These are phyloP conservation scores for Ophonus ardosiacus DNA, from an alignment of 2,888 invertebrate species.

Conservation along the genomic window DNA sequence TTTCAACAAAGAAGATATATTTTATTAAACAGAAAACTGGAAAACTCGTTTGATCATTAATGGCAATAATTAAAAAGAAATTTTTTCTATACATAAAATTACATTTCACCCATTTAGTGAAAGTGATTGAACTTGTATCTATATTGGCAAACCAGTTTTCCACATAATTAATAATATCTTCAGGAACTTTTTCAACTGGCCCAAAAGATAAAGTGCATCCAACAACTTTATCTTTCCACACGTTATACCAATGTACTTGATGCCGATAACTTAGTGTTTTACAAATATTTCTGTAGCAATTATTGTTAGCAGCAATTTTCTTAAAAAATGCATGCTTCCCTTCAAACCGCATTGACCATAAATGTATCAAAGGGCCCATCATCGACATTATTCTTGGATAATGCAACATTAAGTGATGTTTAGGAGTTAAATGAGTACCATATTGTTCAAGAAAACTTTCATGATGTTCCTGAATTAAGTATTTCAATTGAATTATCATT, in stretches of 20 bases:
- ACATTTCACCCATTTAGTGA: neutral
- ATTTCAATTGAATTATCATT: slow-evolving; percentile 16
- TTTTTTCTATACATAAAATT: slow-evolving; percentile 1
- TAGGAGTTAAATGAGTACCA: slow-evolving; percentile 5
- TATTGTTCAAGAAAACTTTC: neutral
- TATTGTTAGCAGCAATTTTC: neutral
- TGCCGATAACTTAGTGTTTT: slow-evolving; percentile 3
- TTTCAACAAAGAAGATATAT: neutral
- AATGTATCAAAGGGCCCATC: slow-evolving; percentile 4
- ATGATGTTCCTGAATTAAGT: slow-evolving; percentile 15
- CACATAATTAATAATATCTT: neutral
- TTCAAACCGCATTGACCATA: slow-evolving; percentile 23
- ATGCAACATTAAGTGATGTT: slow-evolving; percentile 38
- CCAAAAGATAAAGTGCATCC: neutral
- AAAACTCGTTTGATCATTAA: neutral
- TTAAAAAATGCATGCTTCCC: slow-evolving; percentile 33
- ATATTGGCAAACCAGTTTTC: neutral
- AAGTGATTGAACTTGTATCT: neutral
- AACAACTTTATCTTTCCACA: neutral
- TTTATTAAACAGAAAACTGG: neutral
- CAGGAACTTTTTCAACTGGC: slow-evolving; percentile 7
- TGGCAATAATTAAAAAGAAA: neutral
- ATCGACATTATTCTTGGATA: slow-evolving; percentile 8
- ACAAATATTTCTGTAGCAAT: slow-evolving; percentile 4
- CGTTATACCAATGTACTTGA: neutral